Base-by-base conservation (phyloP, 2,113 vertebrate species). In the Anser cygnoides region DNA sequence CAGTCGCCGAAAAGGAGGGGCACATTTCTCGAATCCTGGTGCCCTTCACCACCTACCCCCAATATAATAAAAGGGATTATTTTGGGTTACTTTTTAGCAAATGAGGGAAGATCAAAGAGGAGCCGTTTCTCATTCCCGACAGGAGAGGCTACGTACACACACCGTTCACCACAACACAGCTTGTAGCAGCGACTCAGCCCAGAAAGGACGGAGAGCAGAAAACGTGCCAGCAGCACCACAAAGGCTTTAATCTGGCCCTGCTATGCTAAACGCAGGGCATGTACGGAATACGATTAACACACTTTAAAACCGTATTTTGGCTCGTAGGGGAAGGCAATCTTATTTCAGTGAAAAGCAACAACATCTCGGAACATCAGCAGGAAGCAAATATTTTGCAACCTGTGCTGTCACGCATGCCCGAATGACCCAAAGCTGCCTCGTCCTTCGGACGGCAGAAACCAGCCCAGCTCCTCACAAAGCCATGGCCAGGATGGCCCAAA, bases 61-160 rank as follows among this genome's bases (percentile, higher is more conserved):
- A 46, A 11, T 18, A 78, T 3, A 79, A 81, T 72, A 10, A 2
- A 15, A 54, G 10, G 63, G 46, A 85, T 93, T 94, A 91, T 96
- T 94, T 96, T 89, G 31, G 87, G 92, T 94, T 93, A 65, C 70
- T 79, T 82, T 84, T 89, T 93, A 91, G 93, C 63, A 85, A 92
- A 89, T 8, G 62, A 82, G 44, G 58, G 74, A 89, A 94, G 89
- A 96, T 93, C 74, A 95, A 93, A 96, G 74, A 66, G 74, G 13
- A 96, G 89, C 81, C 93, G 72, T 89, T 93, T 97, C 78, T 87
- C 92, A 93, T 74, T 37, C 81, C 71, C 87, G 95, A 87, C 70
- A 84, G 89, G 77, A 90, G 73, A 81, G 79, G 61, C 11, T 17
- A 89, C 82, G 61, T 5, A 44, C 73, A 92, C 77, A 29, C 26